phyloP scores from a whole-genome alignment of 1,140 invertebrate species.

The Oncopeltus fasciatus region DNA sequence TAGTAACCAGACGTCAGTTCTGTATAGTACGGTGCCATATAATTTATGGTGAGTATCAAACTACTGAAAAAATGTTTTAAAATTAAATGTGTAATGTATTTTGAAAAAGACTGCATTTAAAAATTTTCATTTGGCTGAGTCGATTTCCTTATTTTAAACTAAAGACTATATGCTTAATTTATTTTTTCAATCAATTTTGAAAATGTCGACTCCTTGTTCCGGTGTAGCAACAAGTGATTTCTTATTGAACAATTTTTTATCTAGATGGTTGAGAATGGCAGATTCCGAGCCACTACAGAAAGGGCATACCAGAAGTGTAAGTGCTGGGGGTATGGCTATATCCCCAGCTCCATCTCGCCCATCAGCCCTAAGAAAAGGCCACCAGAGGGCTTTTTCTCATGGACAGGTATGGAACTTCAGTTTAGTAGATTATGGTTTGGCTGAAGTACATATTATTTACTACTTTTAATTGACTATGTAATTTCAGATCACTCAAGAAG shows the following conservation, averaged over 20 bases:
- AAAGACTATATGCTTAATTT: too few relatives aligned
- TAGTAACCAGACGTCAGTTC: neutral
- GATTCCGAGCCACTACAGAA: conserved; percentile 25
- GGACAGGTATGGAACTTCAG: conserved; percentile 41
- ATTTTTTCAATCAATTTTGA: too few relatives aligned
- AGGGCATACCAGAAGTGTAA: conserved; percentile 60
- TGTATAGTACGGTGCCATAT: neutral
- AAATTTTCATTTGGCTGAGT: too few relatives aligned
- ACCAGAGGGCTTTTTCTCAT: conserved; percentile 72
- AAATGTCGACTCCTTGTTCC: too few relatives aligned
- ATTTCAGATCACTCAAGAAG: conserved; percentile 19
- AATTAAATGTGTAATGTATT: too few relatives aligned
- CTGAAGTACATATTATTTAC: neutral
- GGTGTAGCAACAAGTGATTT: too few relatives aligned
- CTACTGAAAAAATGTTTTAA: too few relatives aligned
- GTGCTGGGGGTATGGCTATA: conserved; percentile 51
- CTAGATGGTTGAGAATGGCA: conserved; percentile 23
- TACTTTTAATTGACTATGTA: neutral
- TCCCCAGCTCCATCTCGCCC: conserved; percentile 30
- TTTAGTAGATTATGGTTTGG: neutral
- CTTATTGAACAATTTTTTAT: neutral
- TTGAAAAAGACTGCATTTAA: too few relatives aligned
- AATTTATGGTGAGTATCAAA: neutral
- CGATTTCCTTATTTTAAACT: too few relatives aligned
- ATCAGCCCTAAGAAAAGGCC: conserved; percentile 54